These are phyloP conservation scores for Ctenicera cuprea DNA, from an alignment of 2,888 invertebrate species.

Conservation along the genomic window DNA sequence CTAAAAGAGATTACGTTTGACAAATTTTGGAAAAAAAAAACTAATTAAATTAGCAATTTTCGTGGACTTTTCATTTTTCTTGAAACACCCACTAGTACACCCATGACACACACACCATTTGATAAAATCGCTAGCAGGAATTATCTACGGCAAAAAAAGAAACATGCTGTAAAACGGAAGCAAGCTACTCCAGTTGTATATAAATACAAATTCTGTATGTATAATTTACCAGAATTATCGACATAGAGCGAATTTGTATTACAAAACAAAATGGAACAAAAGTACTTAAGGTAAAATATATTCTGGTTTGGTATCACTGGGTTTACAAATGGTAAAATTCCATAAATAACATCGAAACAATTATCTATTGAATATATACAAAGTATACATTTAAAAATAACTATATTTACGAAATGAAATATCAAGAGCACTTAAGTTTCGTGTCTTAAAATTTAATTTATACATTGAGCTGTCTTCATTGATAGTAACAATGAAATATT, in stretches of 20 bases:
- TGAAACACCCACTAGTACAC: too few relatives aligned
- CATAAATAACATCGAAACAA: constrained; percentile 70
- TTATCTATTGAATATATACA: constrained; percentile 72
- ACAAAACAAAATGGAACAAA: constrained; percentile 48
- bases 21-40: too few relatives aligned
- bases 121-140: too few relatives aligned
- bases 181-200: too few relatives aligned
- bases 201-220: too few relatives aligned
- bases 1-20: too few relatives aligned
- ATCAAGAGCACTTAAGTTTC: constrained; percentile 74
- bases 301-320: constrained; percentile 56
- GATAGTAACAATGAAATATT: constrained; percentile 64
- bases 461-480: constrained; percentile 69
- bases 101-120: too few relatives aligned
- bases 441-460: constrained; percentile 69
- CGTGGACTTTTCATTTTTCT: too few relatives aligned
- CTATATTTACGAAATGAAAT: constrained; percentile 72
- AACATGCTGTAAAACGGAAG: too few relatives aligned
- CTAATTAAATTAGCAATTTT: too few relatives aligned
- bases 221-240: too few relatives aligned
- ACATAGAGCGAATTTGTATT: not conserved
- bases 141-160: too few relatives aligned
- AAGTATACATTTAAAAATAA: constrained; percentile 73
- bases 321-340: constrained; percentile 60
- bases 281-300: constrained; percentile 54